Base-by-base conservation (phyloP, 1,140 invertebrate species). In the Globodera rostochiensis region DNA sequence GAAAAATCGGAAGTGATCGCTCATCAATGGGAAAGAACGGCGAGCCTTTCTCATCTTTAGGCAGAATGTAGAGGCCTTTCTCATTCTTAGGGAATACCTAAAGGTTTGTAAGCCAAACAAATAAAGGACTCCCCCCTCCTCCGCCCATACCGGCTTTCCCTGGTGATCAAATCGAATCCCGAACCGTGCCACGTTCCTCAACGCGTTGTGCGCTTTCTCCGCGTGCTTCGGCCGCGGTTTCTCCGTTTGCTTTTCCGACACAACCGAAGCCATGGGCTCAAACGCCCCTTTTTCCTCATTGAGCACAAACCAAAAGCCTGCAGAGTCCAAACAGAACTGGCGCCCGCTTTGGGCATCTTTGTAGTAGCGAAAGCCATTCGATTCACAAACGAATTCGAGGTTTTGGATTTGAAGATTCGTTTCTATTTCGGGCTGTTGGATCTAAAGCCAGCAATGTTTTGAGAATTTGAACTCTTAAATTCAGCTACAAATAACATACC, bases 11-110 rank as follows among this genome's bases (percentile, higher is more conserved):
- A 6, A n/a, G 36, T 21, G 67, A 73, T 15, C 74, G 60, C 4
- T 85, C 81, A 73, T 86, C 84, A n/a, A 85, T 70, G 25, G 84
- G 84, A 67, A 85, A 85, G 49, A 86, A 80, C 6, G 82, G 82
- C 36, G 77, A 49, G n/a, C 73, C 84, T 21, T 84, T 82, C 13
- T 47, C 85, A 45, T 85, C 82, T 46, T 73, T 80, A 21, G 84
- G 84, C 45, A 85, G 57, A 60, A 85, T 36, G 13, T 64, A 66
- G 15, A 75, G 73, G 36, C 82, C 82, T 13, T 70, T 46, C 9
- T 81, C 77, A 49, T 83, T 83, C 46, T 70, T 84, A 19, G 83
- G 82, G 25, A 79, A 83, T 15, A 78, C 70, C 76, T 69, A 19
- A 66, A 46, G 3, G 45, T 25, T 67, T 21, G 67, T 5, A 66